Evolutionary conservation across 2,888 invertebrate species (phyloP).

Genomic region (Drosophila birchii): DNA sequence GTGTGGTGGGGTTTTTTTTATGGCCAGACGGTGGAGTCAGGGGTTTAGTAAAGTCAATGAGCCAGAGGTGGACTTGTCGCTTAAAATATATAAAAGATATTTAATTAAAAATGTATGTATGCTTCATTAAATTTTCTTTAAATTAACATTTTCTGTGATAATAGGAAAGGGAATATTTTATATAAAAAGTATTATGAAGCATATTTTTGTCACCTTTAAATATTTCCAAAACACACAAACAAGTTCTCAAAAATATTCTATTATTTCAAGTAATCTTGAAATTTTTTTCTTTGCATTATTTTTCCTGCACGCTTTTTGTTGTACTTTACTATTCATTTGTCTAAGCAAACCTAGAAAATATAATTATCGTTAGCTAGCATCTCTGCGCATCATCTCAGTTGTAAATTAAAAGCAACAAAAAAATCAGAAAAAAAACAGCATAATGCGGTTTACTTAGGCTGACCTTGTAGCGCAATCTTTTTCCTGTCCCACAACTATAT

Average conservation of each 20-base stretch:
- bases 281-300: background rate
- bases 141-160: background rate
- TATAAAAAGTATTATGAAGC: background rate
- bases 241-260: background rate
- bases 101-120: background rate
- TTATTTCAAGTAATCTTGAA: background rate
- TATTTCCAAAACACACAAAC: background rate
- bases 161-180: background rate
- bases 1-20: slow-evolving; percentile 15
- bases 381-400: slow-evolving; percentile 47
- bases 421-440: slow-evolving; percentile 28
- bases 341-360: slow-evolving; percentile 37
- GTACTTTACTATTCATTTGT: slow-evolving; percentile 3
- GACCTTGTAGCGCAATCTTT: slow-evolving; percentile 62
- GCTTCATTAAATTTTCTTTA: background rate
- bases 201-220: background rate
- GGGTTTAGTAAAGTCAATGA: slow-evolving; percentile 26
- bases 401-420: slow-evolving; percentile 46
- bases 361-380: slow-evolving; percentile 64
- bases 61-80: background rate
- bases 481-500: slow-evolving; percentile 27
- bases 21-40: slow-evolving; percentile 17
- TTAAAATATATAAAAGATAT: background rate
- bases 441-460: slow-evolving; percentile 54
- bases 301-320: background rate